These are phyloP conservation scores for Pseudotriccus pelzelni DNA, from an alignment of 2,797 vertebrate genomes.

Conservation along the genomic window DNA sequence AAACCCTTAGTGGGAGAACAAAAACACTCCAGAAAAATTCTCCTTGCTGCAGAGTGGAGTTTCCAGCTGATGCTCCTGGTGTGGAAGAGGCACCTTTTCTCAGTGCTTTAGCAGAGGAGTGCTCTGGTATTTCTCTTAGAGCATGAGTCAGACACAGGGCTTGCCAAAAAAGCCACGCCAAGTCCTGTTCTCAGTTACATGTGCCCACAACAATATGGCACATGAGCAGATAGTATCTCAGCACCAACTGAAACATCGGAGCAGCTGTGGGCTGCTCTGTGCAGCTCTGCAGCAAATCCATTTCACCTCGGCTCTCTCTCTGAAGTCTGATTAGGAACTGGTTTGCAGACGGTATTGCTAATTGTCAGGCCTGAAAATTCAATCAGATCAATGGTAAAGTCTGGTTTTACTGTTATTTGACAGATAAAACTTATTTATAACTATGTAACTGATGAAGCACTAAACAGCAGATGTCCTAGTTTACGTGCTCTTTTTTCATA, in stretches of 20 bases:
- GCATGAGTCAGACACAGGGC: neutral
- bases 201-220: neutral
- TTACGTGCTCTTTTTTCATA: neutral
- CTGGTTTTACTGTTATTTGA: neutral
- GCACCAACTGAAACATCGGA: accelerated
- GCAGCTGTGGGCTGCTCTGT: neutral
- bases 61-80: neutral
- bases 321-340: neutral
- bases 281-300: neutral
- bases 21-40: neutral
- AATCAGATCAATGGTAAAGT: neutral
- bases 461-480: neutral
- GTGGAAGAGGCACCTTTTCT: neutral
- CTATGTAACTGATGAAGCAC: neutral
- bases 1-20: neutral
- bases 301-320: neutral
- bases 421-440: neutral
- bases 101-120: neutral
- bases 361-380: neutral
- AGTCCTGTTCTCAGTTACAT: neutral
- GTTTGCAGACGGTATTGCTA: neutral
- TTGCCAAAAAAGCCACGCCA: neutral
- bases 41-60: neutral
- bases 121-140: constrained; percentile 20
- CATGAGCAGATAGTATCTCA: neutral